phyloP scores from a whole-genome alignment of 2,888 invertebrate genomes.

The Biston betularia region DNA sequence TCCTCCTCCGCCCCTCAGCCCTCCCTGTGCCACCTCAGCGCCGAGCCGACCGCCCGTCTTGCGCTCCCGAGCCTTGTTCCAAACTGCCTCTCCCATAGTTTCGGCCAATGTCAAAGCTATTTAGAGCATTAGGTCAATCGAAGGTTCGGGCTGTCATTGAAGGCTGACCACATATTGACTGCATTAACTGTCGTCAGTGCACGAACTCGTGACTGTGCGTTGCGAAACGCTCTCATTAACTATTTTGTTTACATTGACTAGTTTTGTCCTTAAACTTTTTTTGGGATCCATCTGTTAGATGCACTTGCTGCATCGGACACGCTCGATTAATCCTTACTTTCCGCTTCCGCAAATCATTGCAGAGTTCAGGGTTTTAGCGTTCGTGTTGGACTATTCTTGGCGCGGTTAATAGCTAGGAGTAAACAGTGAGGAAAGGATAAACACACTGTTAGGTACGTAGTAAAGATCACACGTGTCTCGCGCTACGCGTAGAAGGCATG shows the following conservation, averaged over 20 bases:
- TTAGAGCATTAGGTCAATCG: constrained; percentile 47
- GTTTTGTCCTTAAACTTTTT: constrained; percentile 12
- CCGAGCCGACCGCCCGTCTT: constrained; percentile 42
- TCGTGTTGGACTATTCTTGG: constrained; percentile 22
- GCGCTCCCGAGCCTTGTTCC: constrained; percentile 68
- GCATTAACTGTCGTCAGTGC: constrained; percentile 6
- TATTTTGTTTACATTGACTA: background rate
- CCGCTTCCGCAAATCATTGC: constrained; percentile 50
- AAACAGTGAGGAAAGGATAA: constrained; percentile 47
- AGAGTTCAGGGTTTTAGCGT: constrained; percentile 53
- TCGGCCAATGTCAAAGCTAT: constrained; percentile 46
- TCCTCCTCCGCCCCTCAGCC: constrained; percentile 36
- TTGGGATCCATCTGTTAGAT: constrained; percentile 1
- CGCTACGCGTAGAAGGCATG: constrained; percentile 48
- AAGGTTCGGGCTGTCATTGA: constrained; percentile 20
- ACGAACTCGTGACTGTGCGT: constrained; percentile 14
- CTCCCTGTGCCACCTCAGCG: constrained; percentile 45
- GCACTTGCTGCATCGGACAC: constrained; percentile 13
- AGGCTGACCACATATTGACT: constrained; percentile 27
- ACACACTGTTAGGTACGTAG: constrained; percentile 47
- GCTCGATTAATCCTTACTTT: constrained; percentile 38
- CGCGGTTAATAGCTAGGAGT: constrained; percentile 40
- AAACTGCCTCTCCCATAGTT: constrained; percentile 54
- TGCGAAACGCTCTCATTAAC: constrained; percentile 6
- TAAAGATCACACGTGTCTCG: constrained; percentile 62